Evolutionary conservation across 2,113 vertebrate genomes (phyloP).

Genomic region (Phaethornis superciliosus): DNA sequence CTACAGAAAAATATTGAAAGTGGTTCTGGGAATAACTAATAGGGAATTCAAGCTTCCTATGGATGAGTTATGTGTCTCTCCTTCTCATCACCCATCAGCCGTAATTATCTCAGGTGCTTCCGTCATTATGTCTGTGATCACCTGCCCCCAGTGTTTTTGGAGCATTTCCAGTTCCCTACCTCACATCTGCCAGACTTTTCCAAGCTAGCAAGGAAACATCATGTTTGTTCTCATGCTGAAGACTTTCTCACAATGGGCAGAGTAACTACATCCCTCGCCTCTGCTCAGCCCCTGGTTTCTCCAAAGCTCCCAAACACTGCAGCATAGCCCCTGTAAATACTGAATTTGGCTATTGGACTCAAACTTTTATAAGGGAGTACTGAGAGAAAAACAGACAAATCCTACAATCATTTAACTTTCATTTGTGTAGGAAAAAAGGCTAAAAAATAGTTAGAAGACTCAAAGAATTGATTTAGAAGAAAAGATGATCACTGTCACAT

Average conservation of each 20-base stretch:
- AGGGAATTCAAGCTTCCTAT: background rate
- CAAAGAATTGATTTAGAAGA: slow-evolving; percentile 11
- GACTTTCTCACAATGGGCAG: background rate
- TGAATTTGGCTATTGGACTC: background rate
- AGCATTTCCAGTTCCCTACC: background rate
- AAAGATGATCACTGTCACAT: slow-evolving; percentile 23
- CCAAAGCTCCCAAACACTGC: background rate
- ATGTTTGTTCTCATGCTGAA: background rate
- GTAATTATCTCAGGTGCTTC: background rate
- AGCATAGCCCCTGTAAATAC: background rate
- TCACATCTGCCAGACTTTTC: background rate
- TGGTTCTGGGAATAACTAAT: background rate
- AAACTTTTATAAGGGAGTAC: background rate
- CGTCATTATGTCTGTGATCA: background rate
- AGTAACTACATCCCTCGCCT: background rate
- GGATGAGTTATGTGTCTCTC: background rate
- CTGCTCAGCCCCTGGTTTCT: background rate
- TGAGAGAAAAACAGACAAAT: background rate
- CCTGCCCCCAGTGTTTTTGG: background rate
- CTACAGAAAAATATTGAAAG: background rate
- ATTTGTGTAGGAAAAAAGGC: background rate
- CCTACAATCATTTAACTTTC: background rate
- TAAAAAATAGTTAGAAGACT: slow-evolving; percentile 4
- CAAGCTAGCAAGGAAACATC: background rate
- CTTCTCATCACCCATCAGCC: background rate